Evolutionary conservation across 2,113 vertebrate species (phyloP).

Genomic region (Phocoena phocoena): DNA sequence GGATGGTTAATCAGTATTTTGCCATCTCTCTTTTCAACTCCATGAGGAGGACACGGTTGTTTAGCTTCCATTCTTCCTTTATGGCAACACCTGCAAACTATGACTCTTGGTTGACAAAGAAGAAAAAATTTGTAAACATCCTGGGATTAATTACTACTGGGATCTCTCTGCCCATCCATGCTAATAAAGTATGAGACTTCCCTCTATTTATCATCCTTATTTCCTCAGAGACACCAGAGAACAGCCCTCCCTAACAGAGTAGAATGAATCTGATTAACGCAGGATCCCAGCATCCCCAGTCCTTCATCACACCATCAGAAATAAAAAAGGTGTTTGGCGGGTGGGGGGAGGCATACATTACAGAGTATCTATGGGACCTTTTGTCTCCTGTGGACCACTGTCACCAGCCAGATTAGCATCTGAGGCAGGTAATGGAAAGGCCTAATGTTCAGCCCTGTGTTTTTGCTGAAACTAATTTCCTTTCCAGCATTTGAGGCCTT

Average conservation of each 20-base stretch:
- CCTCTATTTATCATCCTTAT: conserved; percentile 70
- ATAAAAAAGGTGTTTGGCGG: neutral
- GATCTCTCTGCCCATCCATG: conserved; percentile 30
- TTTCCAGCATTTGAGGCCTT: conserved; percentile 49
- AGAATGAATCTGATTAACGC: conserved; percentile 28
- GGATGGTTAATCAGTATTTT: neutral
- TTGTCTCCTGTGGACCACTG: neutral
- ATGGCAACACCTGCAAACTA: neutral
- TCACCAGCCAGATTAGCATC: conserved; percentile 28
- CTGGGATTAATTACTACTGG: conserved; percentile 68
- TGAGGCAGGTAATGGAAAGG: neutral
- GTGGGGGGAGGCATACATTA: neutral
- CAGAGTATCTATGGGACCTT: neutral
- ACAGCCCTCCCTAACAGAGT: conserved; percentile 55
- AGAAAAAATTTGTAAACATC: conserved; percentile 52
- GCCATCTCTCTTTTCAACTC: neutral
- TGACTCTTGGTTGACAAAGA: conserved; percentile 9
- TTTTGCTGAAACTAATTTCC: conserved; percentile 75
- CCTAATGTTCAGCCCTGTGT: conserved; percentile 44
- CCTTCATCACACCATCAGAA: neutral
- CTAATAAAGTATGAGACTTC: conserved; percentile 67
- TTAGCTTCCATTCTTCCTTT: conserved; percentile 26
- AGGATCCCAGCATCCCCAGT: neutral
- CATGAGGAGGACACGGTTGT: neutral
- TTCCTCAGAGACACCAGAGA: conserved; percentile 58